A percentile compares a stretch with the other conserved stretches of the same genome.
phyloP scores from a whole-genome alignment of 2,888 invertebrate genomes.

The Andrena camellia region DNA sequence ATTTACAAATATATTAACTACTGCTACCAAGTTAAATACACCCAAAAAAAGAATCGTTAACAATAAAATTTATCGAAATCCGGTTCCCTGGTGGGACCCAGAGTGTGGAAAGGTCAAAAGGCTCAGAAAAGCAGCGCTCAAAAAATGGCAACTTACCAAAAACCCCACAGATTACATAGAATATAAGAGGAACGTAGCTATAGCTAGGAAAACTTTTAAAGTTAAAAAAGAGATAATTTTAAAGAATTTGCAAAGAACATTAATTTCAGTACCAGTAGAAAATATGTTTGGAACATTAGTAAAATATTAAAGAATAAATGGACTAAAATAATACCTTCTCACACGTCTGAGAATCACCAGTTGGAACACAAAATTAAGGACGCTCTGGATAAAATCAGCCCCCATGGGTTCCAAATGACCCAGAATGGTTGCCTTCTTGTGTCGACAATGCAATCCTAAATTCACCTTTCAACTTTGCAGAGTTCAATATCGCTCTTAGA shows the following conservation, averaged over 20 bases:
- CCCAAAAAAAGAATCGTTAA: constrained; percentile 9
- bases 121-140: not conserved
- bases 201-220: constrained; percentile 1
- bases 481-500: not conserved
- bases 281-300: not conserved
- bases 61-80: not conserved
- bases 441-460: not conserved
- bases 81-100: not conserved
- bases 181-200: not conserved
- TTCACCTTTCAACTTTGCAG: not conserved
- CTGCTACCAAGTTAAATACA: not conserved
- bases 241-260: not conserved
- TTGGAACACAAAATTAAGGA: too few species aligned
- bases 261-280: not conserved
- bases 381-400: constrained; percentile 8
- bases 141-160: constrained; percentile 14
- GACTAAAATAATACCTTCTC: not conserved
- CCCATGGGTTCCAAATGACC: not conserved
- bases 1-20: not conserved
- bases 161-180: not conserved
- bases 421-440: not conserved
- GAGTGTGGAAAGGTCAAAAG: not conserved
- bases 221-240: not conserved
- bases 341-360: not conserved
- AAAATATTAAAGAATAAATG: constrained; percentile 20